A percentile compares a stretch with the other conserved stretches of the same genome.
phyloP scores from a whole-genome alignment of 2,888 invertebrate genomes.

The Gari tellinella region DNA sequence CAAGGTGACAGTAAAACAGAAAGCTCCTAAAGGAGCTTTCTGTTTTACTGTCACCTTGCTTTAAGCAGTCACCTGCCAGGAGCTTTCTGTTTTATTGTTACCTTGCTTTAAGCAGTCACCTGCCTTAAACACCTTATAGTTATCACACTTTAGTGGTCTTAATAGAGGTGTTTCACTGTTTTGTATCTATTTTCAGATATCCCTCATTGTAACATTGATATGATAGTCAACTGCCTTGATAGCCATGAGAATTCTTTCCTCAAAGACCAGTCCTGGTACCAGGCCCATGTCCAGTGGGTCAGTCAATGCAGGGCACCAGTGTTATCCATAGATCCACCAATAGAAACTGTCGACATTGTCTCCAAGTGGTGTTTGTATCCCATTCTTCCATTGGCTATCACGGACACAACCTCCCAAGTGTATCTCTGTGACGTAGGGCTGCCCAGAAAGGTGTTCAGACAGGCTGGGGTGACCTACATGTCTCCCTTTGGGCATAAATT shows the following conservation, averaged over 20 bases:
- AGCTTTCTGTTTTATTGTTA: no score
- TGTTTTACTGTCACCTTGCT: no score
- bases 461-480: constrained; percentile 91
- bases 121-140: no score
- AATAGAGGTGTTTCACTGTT: no score
- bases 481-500: constrained; percentile 94
- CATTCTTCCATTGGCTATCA: constrained; percentile 89
- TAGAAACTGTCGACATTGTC: constrained; percentile 85
- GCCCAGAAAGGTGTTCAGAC: constrained; percentile 90
- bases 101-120: no score
- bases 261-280: constrained; percentile 83
- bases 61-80: no score
- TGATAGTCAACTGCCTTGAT: constrained; percentile 83
- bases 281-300: constrained; percentile 88
- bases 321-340: constrained; percentile 91
- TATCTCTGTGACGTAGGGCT: constrained; percentile 94
- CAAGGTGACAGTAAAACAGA: no score
- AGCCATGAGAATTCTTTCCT: constrained; percentile 71
- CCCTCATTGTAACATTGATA: constrained; percentile 75
- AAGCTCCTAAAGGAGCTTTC: no score
- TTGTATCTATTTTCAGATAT: no score
- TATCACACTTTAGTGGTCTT: no score
- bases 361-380: constrained; percentile 90
- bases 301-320: constrained; percentile 90
- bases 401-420: constrained; percentile 87